Evolutionary conservation across 2,888 invertebrate species (phyloP), one percentile per base, ranked within the genome.

Genomic region (Noctua janthe): DNA sequence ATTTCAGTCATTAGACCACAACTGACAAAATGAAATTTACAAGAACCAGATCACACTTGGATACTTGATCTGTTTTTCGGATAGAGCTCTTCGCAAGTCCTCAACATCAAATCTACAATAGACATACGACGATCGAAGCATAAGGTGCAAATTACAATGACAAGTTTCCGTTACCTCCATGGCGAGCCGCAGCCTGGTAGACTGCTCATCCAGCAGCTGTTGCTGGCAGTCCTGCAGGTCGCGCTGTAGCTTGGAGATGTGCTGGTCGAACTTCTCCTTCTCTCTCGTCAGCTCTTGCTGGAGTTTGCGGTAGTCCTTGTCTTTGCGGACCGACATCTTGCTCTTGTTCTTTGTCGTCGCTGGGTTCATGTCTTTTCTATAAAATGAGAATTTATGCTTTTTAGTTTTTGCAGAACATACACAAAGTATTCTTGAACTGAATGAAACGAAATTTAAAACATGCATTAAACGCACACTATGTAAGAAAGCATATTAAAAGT

Each of bases 251-350:
- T 99, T 99, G 88, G 98, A 97, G 82, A 98, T 98, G 97, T 98
- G 97, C 95, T 99, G 99, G 93, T 98, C 98, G 94, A 98, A 99
- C 95, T 99, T 99, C 93, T 99, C 99, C 92, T 99, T 98, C 96
- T 99, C 99, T 92, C 98, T 98, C 35, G 98, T 99, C 80, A 99
- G 97, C 94, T 99, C 99, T 93, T 99, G 99, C 94, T 99, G 99
- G 91, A 99, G 96, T 93, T 99, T 99, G 90, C 99, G 98, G 95
- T 99, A 98, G 95, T 99, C 99, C 95, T 99, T 99, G 94, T 99
- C 99, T 93, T 99, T 99, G 93, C 99, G 98, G 62, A 98, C 98
- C 2, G 98, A 97, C 93, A 98, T 98, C 96, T 98, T 98, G 94
- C 98, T 98, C 96, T 99, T 99, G 92, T 98, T 98, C 96, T 98